phyloP scores from a whole-genome alignment of 2,797 vertebrate genomes.

The Masticophis lateralis region DNA sequence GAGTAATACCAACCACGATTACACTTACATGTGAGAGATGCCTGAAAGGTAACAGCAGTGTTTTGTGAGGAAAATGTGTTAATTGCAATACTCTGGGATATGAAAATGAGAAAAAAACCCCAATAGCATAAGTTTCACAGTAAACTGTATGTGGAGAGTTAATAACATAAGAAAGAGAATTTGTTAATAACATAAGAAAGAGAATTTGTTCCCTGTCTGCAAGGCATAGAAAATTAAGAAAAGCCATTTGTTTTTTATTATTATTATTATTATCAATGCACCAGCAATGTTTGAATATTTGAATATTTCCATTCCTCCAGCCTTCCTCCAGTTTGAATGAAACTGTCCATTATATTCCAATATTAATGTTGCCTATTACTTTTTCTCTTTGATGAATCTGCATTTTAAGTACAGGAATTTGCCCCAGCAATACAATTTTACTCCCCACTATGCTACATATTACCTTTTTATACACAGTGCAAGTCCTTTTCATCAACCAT shows the following conservation, averaged over 20 bases:
- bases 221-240: background rate
- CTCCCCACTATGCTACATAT: background rate
- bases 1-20: background rate
- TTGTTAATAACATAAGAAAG: slow-evolving; percentile 3
- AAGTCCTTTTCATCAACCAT: background rate
- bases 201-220: background rate
- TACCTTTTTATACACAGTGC: background rate
- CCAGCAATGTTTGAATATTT: background rate
- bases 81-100: slow-evolving; percentile 13
- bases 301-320: background rate
- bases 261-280: background rate
- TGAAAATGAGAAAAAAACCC: slow-evolving; percentile 16
- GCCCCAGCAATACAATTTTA: background rate
- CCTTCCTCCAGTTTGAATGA: background rate
- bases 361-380: background rate
- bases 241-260: background rate
- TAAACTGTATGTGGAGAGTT: background rate
- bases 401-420: background rate
- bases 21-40: slow-evolving; percentile 17
- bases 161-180: background rate
- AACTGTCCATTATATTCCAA: background rate
- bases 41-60: background rate
- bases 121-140: background rate
- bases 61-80: slow-evolving; percentile 1
- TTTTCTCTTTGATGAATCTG: background rate